A percentile compares a stretch with the other conserved stretches of the same genome.
These are phyloP conservation scores for Lasioglossum villosulum DNA, from an alignment of 2,888 invertebrate species.

Conservation along the genomic window DNA sequence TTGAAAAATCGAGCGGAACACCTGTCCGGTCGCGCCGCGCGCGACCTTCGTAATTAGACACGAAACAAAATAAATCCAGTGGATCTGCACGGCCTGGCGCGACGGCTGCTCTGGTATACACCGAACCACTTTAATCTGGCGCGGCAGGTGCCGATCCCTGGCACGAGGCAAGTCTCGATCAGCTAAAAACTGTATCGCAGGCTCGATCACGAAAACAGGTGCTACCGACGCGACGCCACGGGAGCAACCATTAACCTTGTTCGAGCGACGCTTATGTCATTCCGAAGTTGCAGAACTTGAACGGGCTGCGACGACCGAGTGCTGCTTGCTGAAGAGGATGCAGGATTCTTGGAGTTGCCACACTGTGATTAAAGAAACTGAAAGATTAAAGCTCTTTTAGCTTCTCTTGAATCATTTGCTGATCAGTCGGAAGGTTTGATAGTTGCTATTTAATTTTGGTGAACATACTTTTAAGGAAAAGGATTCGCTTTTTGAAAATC, in stretches of 20 bases:
- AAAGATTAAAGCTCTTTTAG: no score
- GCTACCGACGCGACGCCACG: slow-evolving; percentile 45
- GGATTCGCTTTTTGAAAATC: no score
- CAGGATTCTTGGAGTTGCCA: not conserved
- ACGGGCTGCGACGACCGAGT: not conserved
- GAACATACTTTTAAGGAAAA: no score
- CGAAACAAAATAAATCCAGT: slow-evolving; percentile 26
- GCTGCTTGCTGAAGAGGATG: not conserved
- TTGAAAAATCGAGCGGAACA: slow-evolving; percentile 52
- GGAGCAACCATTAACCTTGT: slow-evolving; percentile 30
- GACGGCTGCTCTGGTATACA: slow-evolving; percentile 19
- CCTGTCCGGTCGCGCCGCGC: slow-evolving; percentile 53
- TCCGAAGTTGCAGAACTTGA: not conserved
- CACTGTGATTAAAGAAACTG: not conserved
- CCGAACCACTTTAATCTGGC: slow-evolving; percentile 48
- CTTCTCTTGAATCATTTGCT: no score
- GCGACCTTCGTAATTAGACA: slow-evolving; percentile 39
- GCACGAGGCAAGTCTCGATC: slow-evolving; percentile 53
- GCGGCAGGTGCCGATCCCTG: slow-evolving; percentile 41
- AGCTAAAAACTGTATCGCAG: slow-evolving; percentile 46
- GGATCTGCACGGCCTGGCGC: not conserved
- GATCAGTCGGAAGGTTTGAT: no score
- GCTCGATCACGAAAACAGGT: slow-evolving; percentile 44
- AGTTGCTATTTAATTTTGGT: no score
- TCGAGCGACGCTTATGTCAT: not conserved